A percentile compares a stretch with the other conserved stretches of the same genome.
Conservation (phyloP, 30 jellyfish, hydroid and myxozoan genomes). For the Nemopilema nomurai region DNA sequence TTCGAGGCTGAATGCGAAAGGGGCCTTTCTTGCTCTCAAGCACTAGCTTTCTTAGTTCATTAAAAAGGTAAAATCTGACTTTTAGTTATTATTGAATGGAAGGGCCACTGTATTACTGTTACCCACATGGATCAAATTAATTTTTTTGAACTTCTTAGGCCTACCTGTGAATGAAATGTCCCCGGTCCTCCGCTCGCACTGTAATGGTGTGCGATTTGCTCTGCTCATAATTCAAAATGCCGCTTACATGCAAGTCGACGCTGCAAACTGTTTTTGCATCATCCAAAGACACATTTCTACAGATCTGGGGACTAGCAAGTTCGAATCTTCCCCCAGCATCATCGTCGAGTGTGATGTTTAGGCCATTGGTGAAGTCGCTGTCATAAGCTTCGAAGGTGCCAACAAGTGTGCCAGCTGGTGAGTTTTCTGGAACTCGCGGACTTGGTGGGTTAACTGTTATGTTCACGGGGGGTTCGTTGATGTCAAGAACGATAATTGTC, state of each 20-base stretch:
- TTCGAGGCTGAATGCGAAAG: too few species aligned
- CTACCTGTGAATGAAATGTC: constrained; percentile 48
- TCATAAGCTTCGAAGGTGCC: constrained; percentile 72
- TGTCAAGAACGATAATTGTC: constrained; percentile 55
- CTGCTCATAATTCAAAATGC: constrained; percentile 62
- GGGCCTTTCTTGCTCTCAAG: too few species aligned
- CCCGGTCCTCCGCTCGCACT: constrained; percentile 58
- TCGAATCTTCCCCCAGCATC: constrained; percentile 64
- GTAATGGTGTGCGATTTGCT: constrained; percentile 10
- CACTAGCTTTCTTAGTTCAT: too few species aligned
- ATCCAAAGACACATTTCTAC: constrained; percentile 13
- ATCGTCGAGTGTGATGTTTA: constrained; percentile 67
- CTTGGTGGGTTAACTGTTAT: constrained; percentile 47
- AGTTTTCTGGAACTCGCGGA: constrained; percentile 59
- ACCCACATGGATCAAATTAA: too few species aligned
- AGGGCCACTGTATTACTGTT: too few species aligned
- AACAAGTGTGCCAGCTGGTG: constrained; percentile 65
- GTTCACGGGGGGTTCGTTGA: constrained; percentile 78
- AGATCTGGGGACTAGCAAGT: constrained; percentile 20
- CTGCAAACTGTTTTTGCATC: constrained; percentile 56
- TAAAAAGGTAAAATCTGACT: too few species aligned
- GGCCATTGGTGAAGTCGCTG: constrained; percentile 51
- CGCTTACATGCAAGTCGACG: constrained; percentile 54
- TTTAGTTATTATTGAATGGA: too few species aligned
- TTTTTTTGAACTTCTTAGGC: background rate